A percentile compares a stretch with the other conserved stretches of the same genome.
Evolutionary conservation across 1,140 invertebrate species (phyloP).

Genomic region (Pseudomyrmex sp.): DNA sequence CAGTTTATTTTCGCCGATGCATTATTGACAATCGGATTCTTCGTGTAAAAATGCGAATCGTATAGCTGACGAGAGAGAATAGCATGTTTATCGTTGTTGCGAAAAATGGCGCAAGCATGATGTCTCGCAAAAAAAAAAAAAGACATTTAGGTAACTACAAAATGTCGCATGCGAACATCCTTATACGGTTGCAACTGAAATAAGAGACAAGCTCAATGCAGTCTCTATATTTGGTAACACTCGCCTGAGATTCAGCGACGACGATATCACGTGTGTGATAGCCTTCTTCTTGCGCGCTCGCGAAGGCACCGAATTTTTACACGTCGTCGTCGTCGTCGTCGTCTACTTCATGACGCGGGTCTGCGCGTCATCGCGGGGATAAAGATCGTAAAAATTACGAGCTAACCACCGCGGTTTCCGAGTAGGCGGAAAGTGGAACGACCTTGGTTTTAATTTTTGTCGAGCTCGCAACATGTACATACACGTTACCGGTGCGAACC

Average conservation of each 20-base stretch:
- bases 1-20: not conserved
- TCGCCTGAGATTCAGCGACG: conserved; percentile 38
- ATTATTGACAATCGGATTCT: not conserved
- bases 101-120: not conserved
- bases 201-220: conserved; percentile 42
- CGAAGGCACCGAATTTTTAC: conserved; percentile 25
- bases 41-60: not conserved
- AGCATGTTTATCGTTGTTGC: not conserved
- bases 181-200: conserved; percentile 46
- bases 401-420: conserved; percentile 54
- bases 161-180: conserved; percentile 26
- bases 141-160: not conserved
- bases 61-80: not conserved
- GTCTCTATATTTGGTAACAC: conserved; percentile 56
- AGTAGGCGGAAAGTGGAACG: conserved; percentile 80
- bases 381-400: conserved; percentile 62
- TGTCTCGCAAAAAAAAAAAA: conserved; percentile 7
- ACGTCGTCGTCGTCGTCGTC: not conserved
- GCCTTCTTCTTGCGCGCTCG: conserved; percentile 14
- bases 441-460: conserved; percentile 79
- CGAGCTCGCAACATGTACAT: conserved; percentile 14
- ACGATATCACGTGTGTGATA: conserved; percentile 50
- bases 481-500: conserved; percentile 35
- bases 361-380: not conserved
- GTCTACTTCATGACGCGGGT: conserved; percentile 15